These are phyloP conservation scores for Argyresthia albistria DNA, from an alignment of 2,888 invertebrate species.

Conservation along the genomic window DNA sequence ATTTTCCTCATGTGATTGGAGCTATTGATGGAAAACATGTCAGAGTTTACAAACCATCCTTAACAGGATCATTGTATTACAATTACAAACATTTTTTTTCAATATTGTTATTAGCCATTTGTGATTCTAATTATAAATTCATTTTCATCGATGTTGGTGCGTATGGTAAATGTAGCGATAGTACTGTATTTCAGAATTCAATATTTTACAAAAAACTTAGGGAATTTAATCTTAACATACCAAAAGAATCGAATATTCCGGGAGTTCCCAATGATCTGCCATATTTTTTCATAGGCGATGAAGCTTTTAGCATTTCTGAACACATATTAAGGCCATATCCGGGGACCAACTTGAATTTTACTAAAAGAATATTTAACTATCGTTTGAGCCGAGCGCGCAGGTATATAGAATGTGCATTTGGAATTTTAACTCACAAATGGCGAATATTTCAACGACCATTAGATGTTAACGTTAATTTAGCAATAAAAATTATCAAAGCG, in stretches of 20 bases:
- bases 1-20: constrained; percentile 5
- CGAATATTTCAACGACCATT: constrained; percentile 9
- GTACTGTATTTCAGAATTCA: constrained; percentile 9
- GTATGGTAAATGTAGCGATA: constrained; percentile 7
- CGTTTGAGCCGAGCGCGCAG: constrained; percentile 8
- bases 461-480: constrained; percentile 8
- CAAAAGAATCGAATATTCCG: constrained; percentile 7
- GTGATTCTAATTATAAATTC: constrained; percentile 10
- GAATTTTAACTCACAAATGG: constrained; percentile 9
- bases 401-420: constrained; percentile 10
- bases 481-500: constrained; percentile 8
- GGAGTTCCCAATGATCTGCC: constrained; percentile 9
- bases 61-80: constrained; percentile 5
- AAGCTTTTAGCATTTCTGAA: constrained; percentile 6
- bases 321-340: constrained; percentile 7
- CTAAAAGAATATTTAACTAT: constrained; percentile 10
- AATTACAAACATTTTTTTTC: constrained; percentile 1
- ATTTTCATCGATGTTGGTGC: constrained; percentile 7
- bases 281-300: constrained; percentile 9
- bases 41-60: constrained; percentile 6
- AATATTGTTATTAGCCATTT: constrained; percentile 5
- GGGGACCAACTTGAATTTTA: constrained; percentile 7
- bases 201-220: constrained; percentile 9
- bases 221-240: constrained; percentile 8
- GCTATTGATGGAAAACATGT: constrained; percentile 9